Conservation (phyloP, 2,888 invertebrate genomes). For the Noctua janthina region DNA sequence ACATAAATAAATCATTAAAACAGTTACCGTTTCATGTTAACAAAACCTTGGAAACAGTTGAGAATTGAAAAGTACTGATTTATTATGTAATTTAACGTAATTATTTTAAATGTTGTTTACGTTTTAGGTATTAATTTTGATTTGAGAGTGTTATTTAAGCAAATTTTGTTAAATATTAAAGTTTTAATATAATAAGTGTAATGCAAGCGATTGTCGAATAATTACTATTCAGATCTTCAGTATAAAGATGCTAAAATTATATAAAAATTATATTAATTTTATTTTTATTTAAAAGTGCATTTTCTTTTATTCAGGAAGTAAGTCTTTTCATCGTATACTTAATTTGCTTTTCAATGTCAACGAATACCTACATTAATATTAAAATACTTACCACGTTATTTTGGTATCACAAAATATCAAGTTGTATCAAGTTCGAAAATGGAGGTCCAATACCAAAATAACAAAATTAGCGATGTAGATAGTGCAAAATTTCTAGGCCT, state of each 20-base stretch:
- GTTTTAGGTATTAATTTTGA: conserved; percentile 8
- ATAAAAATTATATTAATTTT: no score
- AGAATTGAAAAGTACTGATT: conserved; percentile 54
- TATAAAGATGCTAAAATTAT: not conserved
- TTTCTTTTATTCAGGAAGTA: not conserved
- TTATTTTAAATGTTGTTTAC: conserved; percentile 42
- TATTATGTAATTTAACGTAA: conserved; percentile 27
- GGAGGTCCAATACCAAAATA: no score
- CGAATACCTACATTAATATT: not conserved
- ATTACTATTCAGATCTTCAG: not conserved
- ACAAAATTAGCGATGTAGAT: no score
- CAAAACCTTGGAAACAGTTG: conserved; percentile 39
- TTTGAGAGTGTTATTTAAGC: not conserved
- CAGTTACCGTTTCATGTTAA: conserved; percentile 50
- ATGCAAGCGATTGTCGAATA: not conserved
- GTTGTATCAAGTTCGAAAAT: no score
- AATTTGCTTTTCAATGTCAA: not conserved
- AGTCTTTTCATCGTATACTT: not conserved
- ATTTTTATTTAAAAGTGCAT: no score
- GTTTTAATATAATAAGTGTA: not conserved
- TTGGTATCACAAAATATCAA: no score
- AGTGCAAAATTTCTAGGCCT: no score
- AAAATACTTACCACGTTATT: not conserved
- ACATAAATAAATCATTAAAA: conserved; percentile 49
- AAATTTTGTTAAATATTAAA: not conserved